These are phyloP conservation scores for Aepyceros melampus DNA, from an alignment of 2,113 vertebrate species.

Conservation along the genomic window DNA sequence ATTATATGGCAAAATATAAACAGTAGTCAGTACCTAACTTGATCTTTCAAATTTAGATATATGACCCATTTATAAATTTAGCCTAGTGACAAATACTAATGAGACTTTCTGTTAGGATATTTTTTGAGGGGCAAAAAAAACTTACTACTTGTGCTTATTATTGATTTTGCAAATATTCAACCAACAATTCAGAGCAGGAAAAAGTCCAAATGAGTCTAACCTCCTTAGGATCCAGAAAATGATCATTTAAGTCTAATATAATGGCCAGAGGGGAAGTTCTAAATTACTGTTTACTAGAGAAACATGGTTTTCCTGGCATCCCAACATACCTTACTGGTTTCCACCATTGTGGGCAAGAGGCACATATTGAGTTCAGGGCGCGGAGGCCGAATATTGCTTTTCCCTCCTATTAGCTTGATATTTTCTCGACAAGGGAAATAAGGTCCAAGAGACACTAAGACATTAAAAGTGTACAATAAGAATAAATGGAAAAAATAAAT, in stretches of 20 bases:
- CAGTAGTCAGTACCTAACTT: slow-evolving; percentile 49
- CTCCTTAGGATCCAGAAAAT: slow-evolving; percentile 54
- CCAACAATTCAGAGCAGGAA: slow-evolving; percentile 69
- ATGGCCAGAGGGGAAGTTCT: slow-evolving; percentile 58
- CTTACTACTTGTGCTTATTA: slow-evolving; percentile 62
- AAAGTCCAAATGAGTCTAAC: slow-evolving; percentile 60
- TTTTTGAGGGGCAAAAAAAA: slow-evolving; percentile 23
- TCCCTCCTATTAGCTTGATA: slow-evolving; percentile 98
- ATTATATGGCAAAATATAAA: slow-evolving; percentile 51
- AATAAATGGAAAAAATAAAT: slow-evolving; percentile 79
- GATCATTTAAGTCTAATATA: slow-evolving; percentile 43
- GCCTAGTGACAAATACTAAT: slow-evolving; percentile 59
- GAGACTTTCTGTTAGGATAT: slow-evolving; percentile 15
- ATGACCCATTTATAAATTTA: slow-evolving; percentile 59
- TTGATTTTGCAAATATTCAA: slow-evolving; percentile 67
- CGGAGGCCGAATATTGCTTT: slow-evolving; percentile 98
- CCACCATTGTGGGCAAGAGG: slow-evolving; percentile 99
- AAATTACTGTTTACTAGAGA: slow-evolving; percentile 61
- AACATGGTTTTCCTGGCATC: slow-evolving; percentile 65
- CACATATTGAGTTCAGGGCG: slow-evolving; percentile 99
- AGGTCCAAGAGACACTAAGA: slow-evolving; percentile 97
- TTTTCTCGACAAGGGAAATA: slow-evolving; percentile 99
- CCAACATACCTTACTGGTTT: slow-evolving; percentile 95
- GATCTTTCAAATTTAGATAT: slow-evolving; percentile 58
- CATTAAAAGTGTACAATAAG: slow-evolving; percentile 78